Conservation (phyloP, 2,888 invertebrate genomes). For the Meteorus cinctellus region DNA sequence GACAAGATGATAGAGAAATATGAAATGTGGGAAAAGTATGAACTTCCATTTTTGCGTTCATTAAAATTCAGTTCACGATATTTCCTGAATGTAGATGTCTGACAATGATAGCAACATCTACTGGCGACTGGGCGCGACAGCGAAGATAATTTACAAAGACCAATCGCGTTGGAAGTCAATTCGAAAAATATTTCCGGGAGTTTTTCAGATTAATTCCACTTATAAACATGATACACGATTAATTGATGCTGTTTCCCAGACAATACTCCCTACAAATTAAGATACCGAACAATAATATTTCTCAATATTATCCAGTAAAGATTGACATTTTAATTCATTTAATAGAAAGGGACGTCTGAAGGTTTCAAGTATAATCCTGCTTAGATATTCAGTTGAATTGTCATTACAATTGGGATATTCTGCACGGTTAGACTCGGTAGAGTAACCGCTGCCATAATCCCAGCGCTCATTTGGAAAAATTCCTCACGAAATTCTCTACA, state of each 20-base stretch:
- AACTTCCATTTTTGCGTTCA: too few species aligned
- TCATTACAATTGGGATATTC: conserved; percentile 6
- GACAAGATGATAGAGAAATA: too few species aligned
- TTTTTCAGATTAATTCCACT: too few species aligned
- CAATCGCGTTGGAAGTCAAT: too few species aligned
- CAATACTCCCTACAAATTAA: neutral
- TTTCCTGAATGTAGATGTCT: too few species aligned
- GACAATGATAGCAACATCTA: too few species aligned
- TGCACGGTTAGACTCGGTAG: neutral
- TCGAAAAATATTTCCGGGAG: too few species aligned
- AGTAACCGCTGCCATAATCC: conserved; percentile 7
- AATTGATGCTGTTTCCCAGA: neutral
- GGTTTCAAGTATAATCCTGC: neutral
- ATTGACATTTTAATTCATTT: neutral
- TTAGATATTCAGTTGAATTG: conserved; percentile 15
- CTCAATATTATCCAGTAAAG: neutral
- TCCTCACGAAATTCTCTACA: conserved; percentile 14
- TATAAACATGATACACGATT: too few species aligned
- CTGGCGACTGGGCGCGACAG: too few species aligned
- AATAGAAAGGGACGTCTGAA: neutral
- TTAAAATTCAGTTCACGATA: too few species aligned
- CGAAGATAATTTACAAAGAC: too few species aligned
- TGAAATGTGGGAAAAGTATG: too few species aligned
- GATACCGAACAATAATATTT: neutral
- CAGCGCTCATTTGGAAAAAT: conserved; percentile 20